phyloP scores from a whole-genome alignment of 2,888 invertebrate species.

The Ommatoiulus sabulosus region DNA sequence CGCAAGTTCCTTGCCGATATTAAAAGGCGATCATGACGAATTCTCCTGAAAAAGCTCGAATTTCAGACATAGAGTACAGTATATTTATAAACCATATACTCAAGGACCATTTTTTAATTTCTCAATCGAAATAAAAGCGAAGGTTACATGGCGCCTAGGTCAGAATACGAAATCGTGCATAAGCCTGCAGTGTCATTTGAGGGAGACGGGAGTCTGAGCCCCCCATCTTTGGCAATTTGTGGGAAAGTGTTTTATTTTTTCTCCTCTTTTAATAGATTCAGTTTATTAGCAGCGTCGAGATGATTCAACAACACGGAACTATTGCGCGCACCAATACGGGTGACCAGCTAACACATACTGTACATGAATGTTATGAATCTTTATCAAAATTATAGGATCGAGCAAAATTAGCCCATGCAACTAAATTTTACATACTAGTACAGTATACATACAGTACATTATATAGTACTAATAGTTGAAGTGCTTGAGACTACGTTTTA shows the following conservation, averaged over 20 bases:
- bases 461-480: too few relatives aligned
- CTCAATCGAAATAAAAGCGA: background rate
- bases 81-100: background rate
- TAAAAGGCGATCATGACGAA: background rate
- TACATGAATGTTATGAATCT: too few relatives aligned
- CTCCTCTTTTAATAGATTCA: conserved; percentile 43
- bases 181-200: background rate
- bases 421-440: too few relatives aligned
- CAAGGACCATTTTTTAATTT: background rate
- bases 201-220: background rate
- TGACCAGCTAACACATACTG: too few relatives aligned
- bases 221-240: conserved; percentile 25
- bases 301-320: background rate
- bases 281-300: background rate
- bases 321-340: too few relatives aligned
- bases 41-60: background rate
- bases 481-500: too few relatives aligned
- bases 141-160: background rate
- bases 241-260: background rate
- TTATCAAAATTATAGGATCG: too few relatives aligned
- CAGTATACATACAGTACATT: too few relatives aligned
- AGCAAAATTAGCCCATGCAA: too few relatives aligned
- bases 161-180: background rate
- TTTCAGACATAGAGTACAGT: background rate
- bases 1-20: background rate